Conservation (phyloP, 2,113 vertebrate species). For the Macroglossus sobrinus region DNA sequence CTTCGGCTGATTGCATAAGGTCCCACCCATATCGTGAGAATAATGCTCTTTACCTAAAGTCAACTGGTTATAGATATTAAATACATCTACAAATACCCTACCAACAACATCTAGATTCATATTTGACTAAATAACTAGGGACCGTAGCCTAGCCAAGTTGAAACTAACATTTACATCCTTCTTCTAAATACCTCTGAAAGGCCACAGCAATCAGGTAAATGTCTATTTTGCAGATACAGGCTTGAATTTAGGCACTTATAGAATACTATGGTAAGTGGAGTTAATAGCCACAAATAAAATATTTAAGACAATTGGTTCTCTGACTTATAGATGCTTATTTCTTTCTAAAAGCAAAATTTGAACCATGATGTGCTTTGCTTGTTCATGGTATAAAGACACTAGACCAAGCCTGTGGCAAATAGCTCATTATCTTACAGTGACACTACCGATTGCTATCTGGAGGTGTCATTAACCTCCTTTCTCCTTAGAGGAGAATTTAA, state of each 20-base stretch:
- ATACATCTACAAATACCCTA: background rate
- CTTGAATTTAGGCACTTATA: background rate
- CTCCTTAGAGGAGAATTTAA: slow-evolving; percentile 35
- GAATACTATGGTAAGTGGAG: background rate
- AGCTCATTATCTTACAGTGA: slow-evolving; percentile 43
- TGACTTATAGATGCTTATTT: background rate
- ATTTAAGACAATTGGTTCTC: background rate
- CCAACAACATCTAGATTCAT: background rate
- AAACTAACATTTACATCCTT: background rate
- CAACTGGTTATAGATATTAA: background rate
- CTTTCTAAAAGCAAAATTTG: slow-evolving; percentile 25
- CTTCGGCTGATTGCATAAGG: background rate
- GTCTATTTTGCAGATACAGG: background rate
- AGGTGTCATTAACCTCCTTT: slow-evolving; percentile 42
- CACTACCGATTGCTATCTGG: background rate
- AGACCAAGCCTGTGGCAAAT: slow-evolving; percentile 15
- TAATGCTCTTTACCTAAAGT: background rate
- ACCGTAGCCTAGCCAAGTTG: background rate
- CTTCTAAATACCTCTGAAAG: background rate
- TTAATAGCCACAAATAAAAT: background rate
- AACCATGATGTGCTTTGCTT: background rate
- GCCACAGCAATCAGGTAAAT: background rate
- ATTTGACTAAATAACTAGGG: background rate
- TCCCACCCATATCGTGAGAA: background rate
- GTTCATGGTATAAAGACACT: background rate